Evolutionary conservation across 92 coral and sea anemone genomes (phyloP).

Genomic region (Porites lobata): DNA sequence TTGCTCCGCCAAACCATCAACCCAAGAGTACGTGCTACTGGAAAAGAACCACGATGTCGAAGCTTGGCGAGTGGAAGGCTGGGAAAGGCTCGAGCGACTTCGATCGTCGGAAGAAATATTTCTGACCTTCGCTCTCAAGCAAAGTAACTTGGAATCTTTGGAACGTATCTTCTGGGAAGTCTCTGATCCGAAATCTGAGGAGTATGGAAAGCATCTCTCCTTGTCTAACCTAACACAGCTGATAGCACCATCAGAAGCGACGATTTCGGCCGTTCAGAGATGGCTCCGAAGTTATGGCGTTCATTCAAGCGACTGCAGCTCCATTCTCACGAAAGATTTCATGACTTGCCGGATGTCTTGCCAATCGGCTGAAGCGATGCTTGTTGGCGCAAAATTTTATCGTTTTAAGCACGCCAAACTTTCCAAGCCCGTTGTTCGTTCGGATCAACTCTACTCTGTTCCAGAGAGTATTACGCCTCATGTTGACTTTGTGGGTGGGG

Average conservation of each 20-base stretch:
- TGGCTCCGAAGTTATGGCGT: conserved; percentile 81
- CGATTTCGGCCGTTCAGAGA: conserved; percentile 63
- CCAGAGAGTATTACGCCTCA: conserved; percentile 79
- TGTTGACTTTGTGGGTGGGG: conserved; percentile 96
- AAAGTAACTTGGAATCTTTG: conserved; percentile 81
- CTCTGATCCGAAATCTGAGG: conserved; percentile 83
- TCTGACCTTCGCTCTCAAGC: conserved; percentile 96
- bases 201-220: conserved; percentile 85
- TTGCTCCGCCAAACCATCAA: conserved; percentile 5
- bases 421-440: conserved; percentile 77
- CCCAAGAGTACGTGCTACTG: conserved; percentile 31
- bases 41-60: conserved; percentile 85
- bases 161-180: conserved; percentile 92
- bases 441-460: conserved; percentile 82
- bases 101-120: conserved; percentile 63
- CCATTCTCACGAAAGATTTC: conserved; percentile 83
- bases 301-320: conserved; percentile 62
- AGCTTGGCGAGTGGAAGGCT: conserved; percentile 87
- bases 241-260: conserved; percentile 78
- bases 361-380: conserved; percentile 78
- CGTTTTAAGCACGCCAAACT: conserved; percentile 80
- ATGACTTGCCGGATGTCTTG: conserved; percentile 82
- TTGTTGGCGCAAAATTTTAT: conserved; percentile 85
- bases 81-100: conserved; percentile 81
- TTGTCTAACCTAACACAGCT: conserved; percentile 69